Evolutionary conservation across 2,797 vertebrate species (phyloP).

Genomic region (Garrulus glandarius): DNA sequence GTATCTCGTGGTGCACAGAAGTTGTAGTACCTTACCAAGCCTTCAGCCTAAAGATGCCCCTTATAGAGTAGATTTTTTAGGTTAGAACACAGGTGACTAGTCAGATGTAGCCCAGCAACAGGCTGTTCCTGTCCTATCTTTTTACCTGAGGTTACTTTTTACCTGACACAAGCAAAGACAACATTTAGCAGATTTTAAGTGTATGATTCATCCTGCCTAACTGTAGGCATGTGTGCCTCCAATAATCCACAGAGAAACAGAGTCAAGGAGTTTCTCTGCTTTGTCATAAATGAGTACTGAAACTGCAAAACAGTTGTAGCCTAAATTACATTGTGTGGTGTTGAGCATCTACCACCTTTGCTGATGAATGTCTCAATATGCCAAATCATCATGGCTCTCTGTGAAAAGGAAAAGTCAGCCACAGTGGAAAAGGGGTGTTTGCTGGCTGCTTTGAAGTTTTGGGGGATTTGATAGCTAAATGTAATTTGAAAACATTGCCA

Average conservation of each 20-base stretch:
- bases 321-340: not conserved
- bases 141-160: not conserved
- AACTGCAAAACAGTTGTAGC: not conserved
- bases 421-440: not conserved
- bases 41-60: not conserved
- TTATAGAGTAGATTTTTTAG: not conserved
- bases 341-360: not conserved
- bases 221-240: not conserved
- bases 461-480: not conserved
- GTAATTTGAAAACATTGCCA: not conserved
- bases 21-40: not conserved
- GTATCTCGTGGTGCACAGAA: not conserved
- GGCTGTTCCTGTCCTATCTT: fast-evolving
- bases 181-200: not conserved
- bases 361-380: not conserved
- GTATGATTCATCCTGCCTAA: not conserved
- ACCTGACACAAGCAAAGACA: not conserved
- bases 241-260: not conserved
- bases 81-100: not conserved
- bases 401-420: not conserved
- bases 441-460: not conserved
- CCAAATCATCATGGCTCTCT: not conserved
- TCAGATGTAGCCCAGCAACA: fast-evolving
- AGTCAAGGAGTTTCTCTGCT: not conserved
- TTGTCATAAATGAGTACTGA: not conserved